Conservation (phyloP, 2,113 vertebrate species). For the Columba livia region DNA sequence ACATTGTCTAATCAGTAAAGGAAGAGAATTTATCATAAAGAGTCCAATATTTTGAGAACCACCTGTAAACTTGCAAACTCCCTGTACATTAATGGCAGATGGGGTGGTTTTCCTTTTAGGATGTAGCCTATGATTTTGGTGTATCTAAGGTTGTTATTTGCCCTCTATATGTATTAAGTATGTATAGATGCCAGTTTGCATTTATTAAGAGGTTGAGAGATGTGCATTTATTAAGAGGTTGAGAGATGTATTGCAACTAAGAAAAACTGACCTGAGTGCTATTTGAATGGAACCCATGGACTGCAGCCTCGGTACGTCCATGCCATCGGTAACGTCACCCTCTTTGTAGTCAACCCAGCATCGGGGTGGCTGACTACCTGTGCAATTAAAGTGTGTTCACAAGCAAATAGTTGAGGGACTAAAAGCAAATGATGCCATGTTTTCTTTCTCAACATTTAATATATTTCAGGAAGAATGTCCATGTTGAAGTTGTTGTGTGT, state of each 20-base stretch:
- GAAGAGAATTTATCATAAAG: neutral
- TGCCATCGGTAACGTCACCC: neutral
- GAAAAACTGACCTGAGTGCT: neutral
- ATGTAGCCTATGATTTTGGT: neutral
- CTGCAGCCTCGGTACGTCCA: no score
- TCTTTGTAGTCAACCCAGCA: fast-evolving
- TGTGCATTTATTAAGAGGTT: neutral
- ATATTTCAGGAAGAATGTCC: neutral
- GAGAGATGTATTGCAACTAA: neutral
- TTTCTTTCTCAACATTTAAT: neutral
- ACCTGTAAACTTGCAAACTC: neutral
- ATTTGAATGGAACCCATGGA: neutral
- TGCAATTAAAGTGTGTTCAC: neutral
- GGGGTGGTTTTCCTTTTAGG: neutral
- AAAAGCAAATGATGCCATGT: neutral
- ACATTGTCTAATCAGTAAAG: neutral
- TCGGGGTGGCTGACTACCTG: fast-evolving
- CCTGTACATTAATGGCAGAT: neutral
- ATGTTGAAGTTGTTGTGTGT: neutral
- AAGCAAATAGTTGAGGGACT: neutral
- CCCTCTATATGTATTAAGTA: neutral
- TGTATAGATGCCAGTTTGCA: neutral
- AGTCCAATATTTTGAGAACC: neutral
- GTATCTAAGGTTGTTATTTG: neutral
- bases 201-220: neutral